phyloP scores from a whole-genome alignment of 2,888 invertebrate genomes.

The Agrotis ipsilon region DNA sequence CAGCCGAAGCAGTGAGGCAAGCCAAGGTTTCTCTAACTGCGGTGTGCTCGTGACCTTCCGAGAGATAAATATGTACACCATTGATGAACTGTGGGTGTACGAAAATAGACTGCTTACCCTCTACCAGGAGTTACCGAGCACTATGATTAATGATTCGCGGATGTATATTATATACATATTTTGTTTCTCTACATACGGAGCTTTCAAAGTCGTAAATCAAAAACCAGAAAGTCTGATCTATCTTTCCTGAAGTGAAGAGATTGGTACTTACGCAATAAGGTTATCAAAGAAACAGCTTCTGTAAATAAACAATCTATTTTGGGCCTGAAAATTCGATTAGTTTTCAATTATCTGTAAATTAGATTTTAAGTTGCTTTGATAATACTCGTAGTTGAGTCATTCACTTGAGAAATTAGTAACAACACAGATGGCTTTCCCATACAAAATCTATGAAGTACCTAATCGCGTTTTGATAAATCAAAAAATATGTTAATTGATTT shows the following conservation, averaged over 20 bases:
- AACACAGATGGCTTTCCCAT: too few species aligned
- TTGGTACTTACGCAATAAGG: too few species aligned
- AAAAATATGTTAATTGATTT: too few species aligned
- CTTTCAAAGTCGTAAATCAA: background rate
- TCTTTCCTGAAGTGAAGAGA: background rate
- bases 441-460: too few species aligned
- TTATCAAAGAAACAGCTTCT: too few species aligned
- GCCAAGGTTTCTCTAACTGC: slow-evolving; percentile 8
- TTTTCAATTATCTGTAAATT: too few species aligned
- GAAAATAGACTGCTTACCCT: slow-evolving; percentile 29
- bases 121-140: background rate
- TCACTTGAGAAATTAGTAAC: too few species aligned
- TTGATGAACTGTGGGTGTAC: slow-evolving; percentile 24
- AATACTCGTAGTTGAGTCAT: too few species aligned
- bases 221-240: background rate
- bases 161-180: background rate
- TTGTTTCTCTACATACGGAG: background rate
- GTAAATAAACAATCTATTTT: too few species aligned
- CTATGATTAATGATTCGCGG: slow-evolving; percentile 15
- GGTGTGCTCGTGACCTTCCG: slow-evolving; percentile 28
- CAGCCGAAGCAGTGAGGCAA: slow-evolving; percentile 5
- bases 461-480: too few species aligned
- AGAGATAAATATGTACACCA: slow-evolving; percentile 32
- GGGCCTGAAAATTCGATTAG: too few species aligned
- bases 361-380: too few species aligned